Base-by-base conservation (phyloP, 2,888 invertebrate genomes). In the Esperia sulphurella region DNA sequence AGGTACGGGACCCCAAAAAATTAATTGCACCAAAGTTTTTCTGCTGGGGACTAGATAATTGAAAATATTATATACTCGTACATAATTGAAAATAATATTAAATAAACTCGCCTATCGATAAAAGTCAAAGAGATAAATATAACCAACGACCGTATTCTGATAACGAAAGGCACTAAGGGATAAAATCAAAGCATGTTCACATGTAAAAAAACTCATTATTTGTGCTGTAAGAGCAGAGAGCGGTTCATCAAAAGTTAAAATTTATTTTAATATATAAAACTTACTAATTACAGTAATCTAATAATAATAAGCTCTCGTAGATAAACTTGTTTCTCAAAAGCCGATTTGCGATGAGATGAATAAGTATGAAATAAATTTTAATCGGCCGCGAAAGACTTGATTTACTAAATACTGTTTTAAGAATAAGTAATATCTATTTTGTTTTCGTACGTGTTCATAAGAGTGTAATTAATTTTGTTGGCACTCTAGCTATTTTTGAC, bases 21-120 rank as follows among this genome's bases (percentile, higher is more conserved):
- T 53, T 55, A 46, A 61, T 67, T 67, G 61, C 65, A 68, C 61
- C 65, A 63, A 65, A 63, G 47, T 47, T 31, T 55, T 60, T 63
- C 51, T 60, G 53, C 58, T 49, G 54, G 48, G 48, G 71, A 71
- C 75, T 75, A 73, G 68, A 66, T 47, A 50, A 45, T 50, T 46
- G 43, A 30, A 41, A 44, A n/a, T 30, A 47, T 43, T 38, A 37
- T 21, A 21, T 21, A 21, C 5, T 5, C 21, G 21, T 21, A 8
- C 13, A 13, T 41, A 13, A 7, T 37, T 10, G 21, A 21, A 21
- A 21, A 21, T 21, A 21, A 21, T 21, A 21, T 21, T 21, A 21
- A 21, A 21, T 21, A 21, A 21, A 21, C n/a, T n/a, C n/a, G n/a
- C n/a, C n/a, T 21, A 21, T 21, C n/a, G n/a, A n/a, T 21, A 21